phyloP scores from a whole-genome alignment of 2,888 invertebrate species.

The Volucella inflata region DNA sequence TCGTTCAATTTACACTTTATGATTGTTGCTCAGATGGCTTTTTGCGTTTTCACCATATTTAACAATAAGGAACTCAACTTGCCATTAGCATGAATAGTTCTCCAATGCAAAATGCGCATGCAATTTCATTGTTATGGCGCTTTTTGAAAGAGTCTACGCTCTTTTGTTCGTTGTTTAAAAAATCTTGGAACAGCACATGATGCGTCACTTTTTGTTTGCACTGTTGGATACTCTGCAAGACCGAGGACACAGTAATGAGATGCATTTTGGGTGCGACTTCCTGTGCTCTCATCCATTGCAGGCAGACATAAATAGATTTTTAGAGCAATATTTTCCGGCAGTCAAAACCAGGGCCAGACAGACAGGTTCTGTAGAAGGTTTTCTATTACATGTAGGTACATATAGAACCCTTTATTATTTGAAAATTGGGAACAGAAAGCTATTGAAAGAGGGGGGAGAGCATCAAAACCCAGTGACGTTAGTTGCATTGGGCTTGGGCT shows the following conservation, averaged over 20 bases:
- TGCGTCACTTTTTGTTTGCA: slow-evolving; percentile 33
- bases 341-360: slow-evolving; percentile 1
- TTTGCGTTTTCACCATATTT: slow-evolving; percentile 1
- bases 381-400: background rate
- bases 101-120: slow-evolving; percentile 43
- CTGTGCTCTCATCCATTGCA: background rate
- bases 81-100: slow-evolving; percentile 38
- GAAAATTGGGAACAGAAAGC: too few relatives aligned
- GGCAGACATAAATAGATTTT: slow-evolving; percentile 33
- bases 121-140: background rate
- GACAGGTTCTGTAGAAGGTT: background rate
- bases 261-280: background rate
- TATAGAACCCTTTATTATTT: too few relatives aligned
- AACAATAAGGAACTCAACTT: background rate
- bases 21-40: background rate
- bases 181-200: slow-evolving; percentile 31
- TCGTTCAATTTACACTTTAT: background rate
- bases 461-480: background rate
- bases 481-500: background rate
- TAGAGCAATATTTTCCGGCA: background rate
- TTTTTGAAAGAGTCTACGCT: slow-evolving; percentile 3
- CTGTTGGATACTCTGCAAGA: background rate
- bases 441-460: background rate
- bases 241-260: background rate
- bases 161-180: slow-evolving; percentile 44